Base-by-base conservation (phyloP, 2,113 vertebrate genomes). In the Poecile atricapillus region DNA sequence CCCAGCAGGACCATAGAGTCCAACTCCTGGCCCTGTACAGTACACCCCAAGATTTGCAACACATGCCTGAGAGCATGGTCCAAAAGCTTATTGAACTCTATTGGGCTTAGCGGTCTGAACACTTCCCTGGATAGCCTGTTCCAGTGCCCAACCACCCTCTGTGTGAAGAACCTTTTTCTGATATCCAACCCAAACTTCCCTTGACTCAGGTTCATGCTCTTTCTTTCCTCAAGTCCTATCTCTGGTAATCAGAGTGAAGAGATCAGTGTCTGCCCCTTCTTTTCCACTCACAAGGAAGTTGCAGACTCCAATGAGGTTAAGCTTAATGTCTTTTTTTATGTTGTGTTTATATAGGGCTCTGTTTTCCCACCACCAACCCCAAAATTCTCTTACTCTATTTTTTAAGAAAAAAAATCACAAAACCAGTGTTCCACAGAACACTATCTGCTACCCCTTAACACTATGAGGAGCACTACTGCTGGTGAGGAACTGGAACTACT, bases 311-410 rank as follows among this genome's bases (percentile, higher is more conserved):
- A 1, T 7, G 12, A 58, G 11, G 5, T 37, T 18, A 8, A 59
- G 37, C 2, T 33, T 73, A 16, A 65, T 24, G 5, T 28, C 37
- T 39, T 43, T 43, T 49, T 71, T 65, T 37, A 58, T 39, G 31
- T 16, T 21, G 10, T 75, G 13, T 31, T 81, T 59, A 47, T n/a
- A 75, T 3, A 68, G 16, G 15, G 8, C 13, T n/a, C 33, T 78
- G 15, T 41, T 47, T 31, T 4, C 2, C 6, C 16, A 6, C 3
- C 10, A 33, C 20, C 31, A 33, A 5, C 2, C 10, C 12, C 31
- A 47, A 79, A 70, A 79, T 35, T 39, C 7, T 90, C 53, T 76
- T 43, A 23, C 16, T 50, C n/a, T 53, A 6, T 73, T 89, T 90
- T 76, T 56, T 60, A 76, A 83, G 30, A 39, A 37, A 7, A 7